Percentiles rank a stretch among this genome's conserved stretches.
These are phyloP conservation scores for Myanophis thanlyinensis DNA, from an alignment of 2,113 vertebrate species.

Conservation along the genomic window DNA sequence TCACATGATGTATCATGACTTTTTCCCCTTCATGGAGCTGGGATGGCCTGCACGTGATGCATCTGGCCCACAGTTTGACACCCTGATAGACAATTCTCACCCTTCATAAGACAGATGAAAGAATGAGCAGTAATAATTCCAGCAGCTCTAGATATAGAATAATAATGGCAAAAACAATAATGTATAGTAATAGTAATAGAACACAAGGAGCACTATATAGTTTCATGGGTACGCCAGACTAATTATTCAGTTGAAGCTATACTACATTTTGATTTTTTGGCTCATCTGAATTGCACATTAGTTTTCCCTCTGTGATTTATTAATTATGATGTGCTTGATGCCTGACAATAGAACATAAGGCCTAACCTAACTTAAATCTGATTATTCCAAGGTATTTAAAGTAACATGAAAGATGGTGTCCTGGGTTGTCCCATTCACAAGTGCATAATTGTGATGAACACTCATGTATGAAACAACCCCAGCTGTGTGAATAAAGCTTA, in stretches of 20 bases:
- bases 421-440: background rate
- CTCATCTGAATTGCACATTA: background rate
- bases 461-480: background rate
- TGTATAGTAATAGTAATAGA: background rate
- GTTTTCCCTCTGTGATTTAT: background rate
- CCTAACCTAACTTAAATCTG: background rate
- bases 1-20: too few species aligned
- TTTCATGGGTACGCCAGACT: too few species aligned
- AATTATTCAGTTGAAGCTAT: background rate
- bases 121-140: background rate
- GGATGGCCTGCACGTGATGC: too few species aligned
- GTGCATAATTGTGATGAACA: background rate
- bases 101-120: background rate
- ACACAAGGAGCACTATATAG: background rate
- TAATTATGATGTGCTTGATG: background rate
- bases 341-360: background rate
- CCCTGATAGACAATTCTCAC: background rate
- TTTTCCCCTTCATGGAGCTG: too few species aligned
- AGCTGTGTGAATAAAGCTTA: background rate
- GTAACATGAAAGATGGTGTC: background rate
- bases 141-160: background rate
- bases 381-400: background rate
- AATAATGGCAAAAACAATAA: background rate
- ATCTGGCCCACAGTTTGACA: too few species aligned
- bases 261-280: background rate